Conservation (phyloP, 2,888 invertebrate species). For the Apomyelois bistriatella region DNA sequence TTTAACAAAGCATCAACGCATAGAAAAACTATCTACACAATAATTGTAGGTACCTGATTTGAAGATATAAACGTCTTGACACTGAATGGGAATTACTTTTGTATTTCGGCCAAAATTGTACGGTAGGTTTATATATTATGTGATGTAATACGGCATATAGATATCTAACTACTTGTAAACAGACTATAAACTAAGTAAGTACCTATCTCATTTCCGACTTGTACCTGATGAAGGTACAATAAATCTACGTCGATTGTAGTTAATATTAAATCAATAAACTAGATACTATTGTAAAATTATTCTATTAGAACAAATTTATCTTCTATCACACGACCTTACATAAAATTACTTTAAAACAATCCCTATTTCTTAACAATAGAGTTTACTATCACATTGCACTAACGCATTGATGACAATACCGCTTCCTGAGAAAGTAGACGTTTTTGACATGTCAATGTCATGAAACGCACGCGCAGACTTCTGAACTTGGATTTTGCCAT, state of each 20-base stretch:
- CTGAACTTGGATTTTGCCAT: not conserved
- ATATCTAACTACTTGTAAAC: no score
- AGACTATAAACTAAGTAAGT: no score
- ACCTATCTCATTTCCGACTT: not conserved
- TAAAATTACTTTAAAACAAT: not conserved
- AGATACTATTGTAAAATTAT: not conserved
- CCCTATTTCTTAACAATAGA: not conserved
- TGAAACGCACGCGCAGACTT: not conserved
- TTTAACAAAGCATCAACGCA: no score
- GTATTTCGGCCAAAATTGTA: no score
- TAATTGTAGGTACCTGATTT: no score
- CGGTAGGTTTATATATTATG: no score
- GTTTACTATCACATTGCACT: not conserved
- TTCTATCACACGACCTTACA: not conserved
- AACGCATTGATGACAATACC: constrained; percentile 22
- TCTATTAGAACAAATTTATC: constrained; percentile 4
- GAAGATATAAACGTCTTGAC: no score
- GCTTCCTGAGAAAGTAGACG: constrained; percentile 19
- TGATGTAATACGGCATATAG: no score
- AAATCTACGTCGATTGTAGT: not conserved
- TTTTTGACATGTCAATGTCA: constrained; percentile 29
- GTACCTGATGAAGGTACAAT: not conserved
- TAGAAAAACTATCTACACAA: no score
- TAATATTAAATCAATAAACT: not conserved
- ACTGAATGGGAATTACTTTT: no score